Conservation (phyloP, 2,113 vertebrate genomes). For the Gymnocephalus cernua region DNA sequence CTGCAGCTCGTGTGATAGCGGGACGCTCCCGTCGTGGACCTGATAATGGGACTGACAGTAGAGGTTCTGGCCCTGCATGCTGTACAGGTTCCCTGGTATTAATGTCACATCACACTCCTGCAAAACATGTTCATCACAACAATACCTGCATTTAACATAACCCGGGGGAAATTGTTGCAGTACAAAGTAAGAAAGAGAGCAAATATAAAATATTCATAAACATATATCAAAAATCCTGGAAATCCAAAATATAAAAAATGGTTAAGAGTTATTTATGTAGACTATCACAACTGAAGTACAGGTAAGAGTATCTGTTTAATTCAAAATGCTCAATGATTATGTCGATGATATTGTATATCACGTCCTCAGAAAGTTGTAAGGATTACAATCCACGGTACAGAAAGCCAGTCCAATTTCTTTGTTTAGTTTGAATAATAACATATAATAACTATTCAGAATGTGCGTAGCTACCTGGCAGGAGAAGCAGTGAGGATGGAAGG, state of each 20-base stretch:
- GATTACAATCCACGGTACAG: no score
- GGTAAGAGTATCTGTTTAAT: no score
- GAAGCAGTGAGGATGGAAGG: constrained; percentile 83
- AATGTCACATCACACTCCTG: constrained; percentile 79
- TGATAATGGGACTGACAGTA: constrained; percentile 78
- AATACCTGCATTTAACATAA: neutral
- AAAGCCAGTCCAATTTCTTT: no score
- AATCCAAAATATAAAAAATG: neutral
- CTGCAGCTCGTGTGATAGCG: neutral
- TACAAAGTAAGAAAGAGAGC: neutral
- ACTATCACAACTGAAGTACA: no score
- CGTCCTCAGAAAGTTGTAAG: no score
- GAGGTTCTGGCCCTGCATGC: constrained; percentile 70
- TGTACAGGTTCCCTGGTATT: constrained; percentile 78
- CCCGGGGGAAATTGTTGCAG: neutral
- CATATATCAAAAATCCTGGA: neutral
- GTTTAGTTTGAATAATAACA: no score
- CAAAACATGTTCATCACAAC: neutral
- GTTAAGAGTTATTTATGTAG: neutral
- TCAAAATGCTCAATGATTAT: no score
- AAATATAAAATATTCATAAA: neutral
- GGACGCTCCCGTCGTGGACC: no score
- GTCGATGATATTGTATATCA: no score
- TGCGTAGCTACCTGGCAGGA: constrained; percentile 75
- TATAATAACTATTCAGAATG: no score